Evolutionary conservation across 2,888 invertebrate genomes (phyloP), one percentile per base, ranked within the genome.

Genomic region (Nymphalis urticae): DNA sequence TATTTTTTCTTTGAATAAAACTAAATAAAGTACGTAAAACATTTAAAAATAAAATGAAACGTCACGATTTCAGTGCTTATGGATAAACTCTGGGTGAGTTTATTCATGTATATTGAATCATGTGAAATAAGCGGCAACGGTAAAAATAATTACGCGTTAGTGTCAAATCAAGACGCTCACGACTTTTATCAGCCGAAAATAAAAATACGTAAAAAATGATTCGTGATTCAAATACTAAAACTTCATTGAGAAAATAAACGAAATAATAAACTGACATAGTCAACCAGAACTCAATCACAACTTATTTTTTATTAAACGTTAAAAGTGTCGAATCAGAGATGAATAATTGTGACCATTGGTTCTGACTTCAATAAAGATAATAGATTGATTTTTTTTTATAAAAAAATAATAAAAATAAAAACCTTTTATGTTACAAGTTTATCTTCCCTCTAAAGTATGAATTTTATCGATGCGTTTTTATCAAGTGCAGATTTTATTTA

Each of bases 141-240:
- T 88, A 90, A 85, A 89, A 81, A 83, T 89, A 90, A 90, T 90
- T 89, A 89, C 84, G 82, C 82, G 83, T 85, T 82, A 83, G 86
- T 86, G 87, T 85, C 87, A 85, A 89, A 88, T 89, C 81, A 85
- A 80, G 77, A 73, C 82, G 85, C 86, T 89, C 90, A 90, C 90
- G 88, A 89, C 67, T 72, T 73, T 79, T 82, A 82, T 77, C 80
- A 82, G 80, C 81, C 77, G 79, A 81, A 79, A 82, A 78, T 80
- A 79, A 76, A 83, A 84, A 84, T 81, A 83, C 80, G 81, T 84
- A 89, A 89, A 90, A 89, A 89, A 82, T 75, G 76, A 83, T 80
- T 87, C 88, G 87, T 87, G 87, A 86, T 79, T 79, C 82, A 81
- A 83, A 85, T 82, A 84, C 85, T 82, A 78, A 82, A 83, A 27